Evolutionary conservation across 2,113 vertebrate genomes (phyloP).

Genomic region (Electrona antarctica): DNA sequence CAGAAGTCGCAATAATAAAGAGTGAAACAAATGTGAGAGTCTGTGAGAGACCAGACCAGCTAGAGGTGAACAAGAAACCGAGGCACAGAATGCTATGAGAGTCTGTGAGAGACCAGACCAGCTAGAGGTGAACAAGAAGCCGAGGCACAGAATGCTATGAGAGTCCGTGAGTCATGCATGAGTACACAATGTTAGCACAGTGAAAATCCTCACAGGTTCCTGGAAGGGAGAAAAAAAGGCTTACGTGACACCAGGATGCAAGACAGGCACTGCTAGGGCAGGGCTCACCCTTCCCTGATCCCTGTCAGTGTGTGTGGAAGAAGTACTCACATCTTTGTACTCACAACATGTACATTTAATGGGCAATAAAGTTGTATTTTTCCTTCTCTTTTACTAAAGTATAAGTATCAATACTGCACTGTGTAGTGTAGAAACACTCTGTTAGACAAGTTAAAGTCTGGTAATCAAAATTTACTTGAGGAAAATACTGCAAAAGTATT

Average conservation of each 20-base stretch:
- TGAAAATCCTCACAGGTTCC: slow-evolving; percentile 78
- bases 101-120: not conserved
- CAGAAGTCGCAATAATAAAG: too few species aligned
- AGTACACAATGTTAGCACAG: slow-evolving; percentile 74
- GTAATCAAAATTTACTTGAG: too few species aligned
- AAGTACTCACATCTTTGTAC: too few species aligned
- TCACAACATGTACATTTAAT: too few species aligned
- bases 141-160: slow-evolving; percentile 8
- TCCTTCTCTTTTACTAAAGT: too few species aligned
- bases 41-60: too few species aligned
- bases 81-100: slow-evolving; percentile 9
- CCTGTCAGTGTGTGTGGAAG: slow-evolving; percentile 11
- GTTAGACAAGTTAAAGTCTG: too few species aligned
- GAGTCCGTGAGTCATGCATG: slow-evolving; percentile 69
- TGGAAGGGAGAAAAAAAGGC: slow-evolving; percentile 74
- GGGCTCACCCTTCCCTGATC: slow-evolving; percentile 57
- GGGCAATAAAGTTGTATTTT: too few species aligned
- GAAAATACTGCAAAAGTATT: too few species aligned
- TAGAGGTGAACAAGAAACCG: not conserved
- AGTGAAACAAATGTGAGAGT: not conserved
- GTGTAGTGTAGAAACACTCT: too few species aligned
- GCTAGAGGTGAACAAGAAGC: not conserved
- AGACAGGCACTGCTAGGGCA: slow-evolving; percentile 55
- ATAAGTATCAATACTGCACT: too few species aligned
- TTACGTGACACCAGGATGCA: slow-evolving; percentile 80